These are phyloP conservation scores for Contarinia nasturtii DNA, from an alignment of 1,140 invertebrate species.

Conservation along the genomic window DNA sequence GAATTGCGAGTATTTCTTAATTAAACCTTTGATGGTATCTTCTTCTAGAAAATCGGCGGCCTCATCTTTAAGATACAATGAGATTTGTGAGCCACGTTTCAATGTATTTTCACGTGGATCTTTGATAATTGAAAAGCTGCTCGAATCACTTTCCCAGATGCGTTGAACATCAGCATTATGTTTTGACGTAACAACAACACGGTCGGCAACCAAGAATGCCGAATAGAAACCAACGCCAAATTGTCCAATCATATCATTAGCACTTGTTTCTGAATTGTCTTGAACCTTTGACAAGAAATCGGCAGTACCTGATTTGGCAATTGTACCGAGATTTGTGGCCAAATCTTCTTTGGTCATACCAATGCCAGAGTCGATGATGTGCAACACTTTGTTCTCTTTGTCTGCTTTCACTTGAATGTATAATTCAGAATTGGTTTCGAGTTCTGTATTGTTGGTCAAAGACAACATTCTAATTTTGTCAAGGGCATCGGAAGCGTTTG, in stretches of 20 bases:
- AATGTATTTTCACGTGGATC: slow-evolving; percentile 89
- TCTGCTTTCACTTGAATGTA: slow-evolving; percentile 91
- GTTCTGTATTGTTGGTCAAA: slow-evolving; percentile 62
- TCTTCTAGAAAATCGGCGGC: slow-evolving; percentile 88
- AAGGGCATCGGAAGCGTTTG: slow-evolving; percentile 88
- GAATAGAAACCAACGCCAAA: slow-evolving; percentile 98
- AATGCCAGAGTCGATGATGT: slow-evolving; percentile 92
- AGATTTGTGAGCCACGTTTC: slow-evolving; percentile 68
- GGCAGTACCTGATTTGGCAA: slow-evolving; percentile 97
- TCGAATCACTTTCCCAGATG: slow-evolving; percentile 95
- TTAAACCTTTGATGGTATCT: slow-evolving; percentile 72
- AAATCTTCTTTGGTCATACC: slow-evolving; percentile 95
- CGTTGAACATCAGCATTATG: slow-evolving; percentile 90
- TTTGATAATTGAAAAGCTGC: slow-evolving; percentile 68
- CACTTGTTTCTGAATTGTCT: slow-evolving; percentile 26
- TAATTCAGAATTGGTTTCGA: slow-evolving; percentile 65
- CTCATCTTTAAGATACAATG: slow-evolving; percentile 88
- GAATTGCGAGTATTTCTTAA: slow-evolving; percentile 98
- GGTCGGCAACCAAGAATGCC: slow-evolving; percentile 82
- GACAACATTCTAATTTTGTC: slow-evolving; percentile 90
- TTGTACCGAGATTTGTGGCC: slow-evolving; percentile 93
- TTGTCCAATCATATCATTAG: slow-evolving; percentile 80
- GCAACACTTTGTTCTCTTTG: slow-evolving; percentile 83
- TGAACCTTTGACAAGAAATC: slow-evolving; percentile 94
- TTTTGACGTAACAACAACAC: slow-evolving; percentile 86